A percentile compares a stretch with the other conserved stretches of the same genome.
Conservation (phyloP, 1,140 invertebrate species). For the Drosophila asahinai region DNA sequence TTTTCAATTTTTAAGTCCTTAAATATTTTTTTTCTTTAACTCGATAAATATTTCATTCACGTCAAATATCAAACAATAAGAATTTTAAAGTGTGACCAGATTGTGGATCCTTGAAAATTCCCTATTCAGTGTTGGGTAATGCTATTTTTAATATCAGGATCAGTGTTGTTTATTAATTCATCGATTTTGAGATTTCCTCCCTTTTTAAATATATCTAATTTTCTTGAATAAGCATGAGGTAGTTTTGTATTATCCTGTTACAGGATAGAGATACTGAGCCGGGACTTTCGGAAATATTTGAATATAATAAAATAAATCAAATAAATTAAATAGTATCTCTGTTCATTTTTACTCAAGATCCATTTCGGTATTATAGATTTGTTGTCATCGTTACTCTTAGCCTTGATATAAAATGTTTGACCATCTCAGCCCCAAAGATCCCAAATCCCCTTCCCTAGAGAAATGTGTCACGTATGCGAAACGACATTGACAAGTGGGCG, state of each 20-base stretch:
- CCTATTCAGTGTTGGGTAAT: not conserved
- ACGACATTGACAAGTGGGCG: constrained; percentile 33
- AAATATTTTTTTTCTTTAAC: not conserved
- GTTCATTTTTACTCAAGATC: too few species aligned
- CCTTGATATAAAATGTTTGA: constrained; percentile 10
- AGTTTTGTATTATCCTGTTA: too few species aligned
- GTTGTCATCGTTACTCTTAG: not conserved
- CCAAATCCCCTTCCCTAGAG: not conserved
- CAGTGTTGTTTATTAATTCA: too few species aligned
- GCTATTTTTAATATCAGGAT: not conserved
- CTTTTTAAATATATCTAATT: too few species aligned
- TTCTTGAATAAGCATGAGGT: too few species aligned
- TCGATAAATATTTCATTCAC: not conserved
- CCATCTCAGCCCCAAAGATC: not conserved
- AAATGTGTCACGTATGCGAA: constrained; percentile 44
- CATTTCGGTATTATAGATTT: not conserved
- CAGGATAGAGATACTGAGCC: not conserved
- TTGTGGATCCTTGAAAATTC: not conserved
- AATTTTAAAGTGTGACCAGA: not conserved
- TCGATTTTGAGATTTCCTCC: too few species aligned
- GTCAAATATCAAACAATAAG: not conserved
- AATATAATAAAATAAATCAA: not conserved
- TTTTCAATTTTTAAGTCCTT: too few species aligned
- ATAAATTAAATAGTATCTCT: too few species aligned
- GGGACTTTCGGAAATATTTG: too few species aligned